Percentiles rank a stretch among this genome's conserved stretches.
These are phyloP conservation scores for Formica exsecta DNA, from an alignment of 1,140 invertebrate species.

Conservation along the genomic window DNA sequence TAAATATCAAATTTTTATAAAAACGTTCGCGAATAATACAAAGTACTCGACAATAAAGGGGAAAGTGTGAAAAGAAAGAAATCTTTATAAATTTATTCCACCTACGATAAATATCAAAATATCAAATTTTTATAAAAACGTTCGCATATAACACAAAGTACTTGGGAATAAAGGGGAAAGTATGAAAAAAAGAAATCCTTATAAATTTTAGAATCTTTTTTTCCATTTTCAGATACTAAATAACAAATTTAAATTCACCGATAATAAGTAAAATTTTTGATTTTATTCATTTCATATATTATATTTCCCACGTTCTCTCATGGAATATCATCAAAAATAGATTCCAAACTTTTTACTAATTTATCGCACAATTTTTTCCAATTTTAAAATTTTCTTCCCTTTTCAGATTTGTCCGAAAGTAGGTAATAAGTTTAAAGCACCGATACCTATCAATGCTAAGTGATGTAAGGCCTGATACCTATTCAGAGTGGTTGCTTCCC, in stretches of 20 bases:
- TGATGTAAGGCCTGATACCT: constrained; percentile 28
- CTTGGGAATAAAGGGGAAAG: too few species aligned
- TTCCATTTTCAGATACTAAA: not conserved
- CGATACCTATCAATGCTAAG: constrained; percentile 46
- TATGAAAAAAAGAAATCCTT: not conserved
- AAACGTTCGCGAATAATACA: not conserved
- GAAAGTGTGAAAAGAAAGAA: too few species aligned
- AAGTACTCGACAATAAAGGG: too few species aligned
- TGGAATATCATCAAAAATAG: not conserved
- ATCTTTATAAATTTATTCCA: constrained; percentile 3
- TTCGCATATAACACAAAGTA: too few species aligned
- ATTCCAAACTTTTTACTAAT: not conserved
- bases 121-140: not conserved
- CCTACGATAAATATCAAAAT: constrained; percentile 4
- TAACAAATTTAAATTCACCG: not conserved
- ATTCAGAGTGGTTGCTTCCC: constrained; percentile 13
- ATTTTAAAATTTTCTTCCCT: not conserved
- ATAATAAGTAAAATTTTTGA: not conserved
- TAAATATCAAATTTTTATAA: constrained; percentile 4
- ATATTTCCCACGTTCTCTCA: not conserved
- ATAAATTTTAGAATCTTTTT: not conserved
- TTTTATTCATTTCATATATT: not conserved
- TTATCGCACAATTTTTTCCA: not conserved
- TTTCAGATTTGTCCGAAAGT: constrained; percentile 15
- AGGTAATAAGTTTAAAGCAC: constrained; percentile 13